Conservation (phyloP, 1,140 invertebrate species). For the Drosophila sechellia region DNA sequence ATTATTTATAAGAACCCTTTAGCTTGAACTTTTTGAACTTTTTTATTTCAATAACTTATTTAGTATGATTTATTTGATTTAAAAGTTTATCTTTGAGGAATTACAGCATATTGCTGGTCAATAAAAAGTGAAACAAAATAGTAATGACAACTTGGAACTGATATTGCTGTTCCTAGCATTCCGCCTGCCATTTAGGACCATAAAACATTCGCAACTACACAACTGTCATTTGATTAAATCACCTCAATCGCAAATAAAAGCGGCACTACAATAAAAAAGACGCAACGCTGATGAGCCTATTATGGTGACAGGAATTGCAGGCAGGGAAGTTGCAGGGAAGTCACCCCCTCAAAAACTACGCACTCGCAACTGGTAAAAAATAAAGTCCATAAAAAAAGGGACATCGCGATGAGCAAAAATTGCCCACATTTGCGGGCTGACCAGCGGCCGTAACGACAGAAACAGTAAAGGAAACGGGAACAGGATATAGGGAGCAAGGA, state of each 20-base stretch:
- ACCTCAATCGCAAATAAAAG: constrained; percentile 59
- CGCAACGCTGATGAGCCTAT: constrained; percentile 71
- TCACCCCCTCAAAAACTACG: constrained; percentile 39
- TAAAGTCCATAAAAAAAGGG: constrained; percentile 70
- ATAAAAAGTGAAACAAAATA: too few relatives aligned
- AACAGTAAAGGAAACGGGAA: constrained; percentile 16
- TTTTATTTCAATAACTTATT: too few relatives aligned
- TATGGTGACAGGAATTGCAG: constrained; percentile 62
- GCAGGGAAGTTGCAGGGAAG: constrained; percentile 26
- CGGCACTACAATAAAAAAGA: constrained; percentile 58
- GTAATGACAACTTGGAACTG: background rate
- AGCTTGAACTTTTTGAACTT: too few relatives aligned
- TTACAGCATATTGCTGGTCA: background rate
- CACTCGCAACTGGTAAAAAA: constrained; percentile 79
- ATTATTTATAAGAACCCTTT: too few relatives aligned
- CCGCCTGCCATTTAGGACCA: constrained; percentile 15
- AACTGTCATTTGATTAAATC: constrained; percentile 76
- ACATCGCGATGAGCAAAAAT: constrained; percentile 52
- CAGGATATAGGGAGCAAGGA: constrained; percentile 25
- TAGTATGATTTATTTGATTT: too few relatives aligned
- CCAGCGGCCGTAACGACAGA: constrained; percentile 55
- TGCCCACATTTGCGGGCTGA: constrained; percentile 66
- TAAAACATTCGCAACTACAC: constrained; percentile 38
- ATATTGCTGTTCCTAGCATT: background rate
- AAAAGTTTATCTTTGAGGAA: background rate